Conservation (phyloP, 2,113 vertebrate species). For the Xenopus tropicalis region DNA sequence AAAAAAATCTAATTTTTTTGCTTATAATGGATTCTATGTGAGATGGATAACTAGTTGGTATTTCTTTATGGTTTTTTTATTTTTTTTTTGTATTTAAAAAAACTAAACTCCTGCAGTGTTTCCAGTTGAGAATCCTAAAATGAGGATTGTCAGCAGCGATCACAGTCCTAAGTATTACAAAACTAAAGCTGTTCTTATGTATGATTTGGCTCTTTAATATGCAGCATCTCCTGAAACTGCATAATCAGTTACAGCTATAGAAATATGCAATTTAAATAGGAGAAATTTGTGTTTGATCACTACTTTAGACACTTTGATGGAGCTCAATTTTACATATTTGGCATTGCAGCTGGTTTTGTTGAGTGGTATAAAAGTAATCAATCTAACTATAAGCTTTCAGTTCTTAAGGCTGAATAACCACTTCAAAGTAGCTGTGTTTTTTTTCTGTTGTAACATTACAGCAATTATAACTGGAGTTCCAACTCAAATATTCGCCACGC, state of each 20-base stretch:
- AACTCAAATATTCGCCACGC: conserved; percentile 6
- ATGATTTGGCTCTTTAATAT: conserved; percentile 40
- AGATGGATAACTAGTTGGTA: no score
- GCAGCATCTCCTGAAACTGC: conserved; percentile 25
- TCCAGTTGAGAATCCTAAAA: conserved; percentile 16
- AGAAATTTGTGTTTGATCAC: conserved; percentile 39
- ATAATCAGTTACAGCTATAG: conserved; percentile 41
- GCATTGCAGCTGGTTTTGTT: conserved; percentile 25
- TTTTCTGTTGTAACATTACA: conserved; percentile 37
- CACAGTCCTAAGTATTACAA: conserved; percentile 24
- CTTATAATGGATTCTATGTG: no score
- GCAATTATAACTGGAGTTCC: conserved; percentile 21
- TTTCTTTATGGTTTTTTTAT: no score
- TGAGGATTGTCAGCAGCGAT: conserved; percentile 32
- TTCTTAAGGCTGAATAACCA: conserved; percentile 15
- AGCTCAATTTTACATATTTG: conserved; percentile 43
- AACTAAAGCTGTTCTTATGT: conserved; percentile 28
- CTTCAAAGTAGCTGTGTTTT: conserved; percentile 33
- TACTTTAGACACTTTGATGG: conserved; percentile 40
- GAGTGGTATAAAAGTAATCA: conserved; percentile 34
- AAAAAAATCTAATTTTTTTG: no score
- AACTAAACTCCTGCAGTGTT: no score
- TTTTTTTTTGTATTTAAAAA: no score
- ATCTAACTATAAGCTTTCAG: conserved; percentile 20
- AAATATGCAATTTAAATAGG: conserved; percentile 40